A percentile compares a stretch with the other conserved stretches of the same genome.
phyloP scores from a whole-genome alignment of 2,888 invertebrate species.

The Ditula angustiorana region DNA sequence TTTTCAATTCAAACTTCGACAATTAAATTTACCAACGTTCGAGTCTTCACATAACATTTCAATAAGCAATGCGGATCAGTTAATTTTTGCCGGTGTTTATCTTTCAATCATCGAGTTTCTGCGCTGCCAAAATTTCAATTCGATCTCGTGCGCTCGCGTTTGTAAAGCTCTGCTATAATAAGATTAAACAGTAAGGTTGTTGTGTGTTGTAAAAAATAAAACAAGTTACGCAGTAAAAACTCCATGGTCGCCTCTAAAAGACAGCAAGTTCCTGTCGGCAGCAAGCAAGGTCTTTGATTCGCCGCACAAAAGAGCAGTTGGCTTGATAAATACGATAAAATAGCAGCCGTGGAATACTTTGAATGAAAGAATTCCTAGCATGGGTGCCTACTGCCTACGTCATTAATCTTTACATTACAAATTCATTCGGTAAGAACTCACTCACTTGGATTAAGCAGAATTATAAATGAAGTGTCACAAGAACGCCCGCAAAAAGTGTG shows the following conservation, averaged over 20 bases:
- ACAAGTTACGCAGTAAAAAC: background rate
- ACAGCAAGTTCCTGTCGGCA: constrained; percentile 12
- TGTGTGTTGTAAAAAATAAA: too few relatives aligned
- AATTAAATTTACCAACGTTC: constrained; percentile 77
- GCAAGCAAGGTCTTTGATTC: constrained; percentile 42
- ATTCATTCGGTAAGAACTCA: constrained; percentile 83
- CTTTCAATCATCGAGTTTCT: constrained; percentile 44
- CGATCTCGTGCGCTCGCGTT: background rate
- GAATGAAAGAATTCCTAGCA: constrained; percentile 61
- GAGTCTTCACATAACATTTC: constrained; percentile 77
- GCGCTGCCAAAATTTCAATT: constrained; percentile 21
- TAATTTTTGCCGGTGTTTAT: constrained; percentile 51
- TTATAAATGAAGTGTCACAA: constrained; percentile 83
- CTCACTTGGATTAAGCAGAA: constrained; percentile 82
- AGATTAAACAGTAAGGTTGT: too few relatives aligned
- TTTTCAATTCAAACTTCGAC: constrained; percentile 83
- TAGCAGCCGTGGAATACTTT: constrained; percentile 59
- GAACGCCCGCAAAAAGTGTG: constrained; percentile 76
- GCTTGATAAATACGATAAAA: constrained; percentile 66
- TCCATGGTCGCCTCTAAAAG: background rate
- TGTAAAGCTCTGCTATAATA: background rate
- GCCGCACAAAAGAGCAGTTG: constrained; percentile 54
- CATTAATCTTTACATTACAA: constrained; percentile 84
- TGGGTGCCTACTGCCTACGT: constrained; percentile 55
- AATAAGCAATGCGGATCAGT: constrained; percentile 69